Base-by-base conservation (phyloP, 2,113 vertebrate species). In the Leuciscus idus region DNA sequence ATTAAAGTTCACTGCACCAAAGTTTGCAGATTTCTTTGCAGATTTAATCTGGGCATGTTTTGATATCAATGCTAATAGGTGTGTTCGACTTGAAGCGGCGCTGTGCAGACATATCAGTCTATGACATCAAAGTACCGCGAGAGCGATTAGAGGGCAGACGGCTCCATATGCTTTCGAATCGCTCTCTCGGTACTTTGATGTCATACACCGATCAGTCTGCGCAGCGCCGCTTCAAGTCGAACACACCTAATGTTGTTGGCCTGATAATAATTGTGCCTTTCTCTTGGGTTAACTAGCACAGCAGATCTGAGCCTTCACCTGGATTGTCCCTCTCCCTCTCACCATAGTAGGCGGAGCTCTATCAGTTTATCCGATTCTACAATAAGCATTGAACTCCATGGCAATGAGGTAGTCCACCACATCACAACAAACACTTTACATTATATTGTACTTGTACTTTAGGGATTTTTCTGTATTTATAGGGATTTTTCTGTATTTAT, bases 241-340 rank as follows among this genome's bases (percentile, higher is more conserved):
- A 52, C 50, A 52, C 50, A 5, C 15, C 13, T 52, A 2, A 43
- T 39, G 36, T 39, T 43, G 36, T n/a, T 23, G 68, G 36, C 4
- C 19, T 43, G 36, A 73, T 43, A 2, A 39, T 72, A 43, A 43
- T 23, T 2, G 4, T 73, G 36, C 4, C 21, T 43, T 52, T 46
- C 73, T 48, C 13, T 75, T 46, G 13, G 12, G 48, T 76, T 52
- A 8, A 52, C 23, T 28, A 94, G 94, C 62, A 75, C 86, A 39
- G 88, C 61, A 15, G 88, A 91, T 81, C 26, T 83, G 0, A 68
- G 72, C 3, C 88, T 90, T 55, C 92, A 87, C 55, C 5, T 17
- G 59, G 89, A 92, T 23, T 33, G 28, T 15, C 72, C 19, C 1
- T 90, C 89, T 2, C 66, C 86, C 39, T 83, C 79, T 43, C 87